Conservation (phyloP, 2,113 vertebrate species). For the Nettapus auritus region DNA sequence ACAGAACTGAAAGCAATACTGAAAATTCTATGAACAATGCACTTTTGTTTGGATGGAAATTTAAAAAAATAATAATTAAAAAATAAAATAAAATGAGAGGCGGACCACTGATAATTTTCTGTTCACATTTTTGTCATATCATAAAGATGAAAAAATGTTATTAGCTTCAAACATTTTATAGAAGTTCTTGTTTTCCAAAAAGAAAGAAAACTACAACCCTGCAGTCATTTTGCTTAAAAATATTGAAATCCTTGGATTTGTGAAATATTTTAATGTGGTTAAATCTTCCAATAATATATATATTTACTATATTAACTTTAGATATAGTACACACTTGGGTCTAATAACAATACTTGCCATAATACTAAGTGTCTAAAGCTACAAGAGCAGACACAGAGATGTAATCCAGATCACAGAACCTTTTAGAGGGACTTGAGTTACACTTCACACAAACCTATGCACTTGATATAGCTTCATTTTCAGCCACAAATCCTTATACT, state of each 20-base stretch:
- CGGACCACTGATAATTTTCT: background rate
- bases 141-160: background rate
- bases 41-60: background rate
- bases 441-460: background rate
- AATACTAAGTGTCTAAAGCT: background rate
- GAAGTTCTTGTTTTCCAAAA: background rate
- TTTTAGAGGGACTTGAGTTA: background rate
- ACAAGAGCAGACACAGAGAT: background rate
- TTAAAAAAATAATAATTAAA: too few species aligned
- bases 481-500: background rate
- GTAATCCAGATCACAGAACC: background rate
- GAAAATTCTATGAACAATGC: background rate
- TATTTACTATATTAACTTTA: background rate
- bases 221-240: background rate
- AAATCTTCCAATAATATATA: background rate
- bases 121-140: background rate
- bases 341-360: background rate
- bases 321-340: background rate
- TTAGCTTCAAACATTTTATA: background rate
- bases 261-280: background rate
- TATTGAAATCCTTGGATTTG: background rate
- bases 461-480: background rate
- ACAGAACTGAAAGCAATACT: background rate
- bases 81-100: background rate
- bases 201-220: background rate